Evolutionary conservation across 2,888 invertebrate species (phyloP).

Genomic region (Autographa gamma): DNA sequence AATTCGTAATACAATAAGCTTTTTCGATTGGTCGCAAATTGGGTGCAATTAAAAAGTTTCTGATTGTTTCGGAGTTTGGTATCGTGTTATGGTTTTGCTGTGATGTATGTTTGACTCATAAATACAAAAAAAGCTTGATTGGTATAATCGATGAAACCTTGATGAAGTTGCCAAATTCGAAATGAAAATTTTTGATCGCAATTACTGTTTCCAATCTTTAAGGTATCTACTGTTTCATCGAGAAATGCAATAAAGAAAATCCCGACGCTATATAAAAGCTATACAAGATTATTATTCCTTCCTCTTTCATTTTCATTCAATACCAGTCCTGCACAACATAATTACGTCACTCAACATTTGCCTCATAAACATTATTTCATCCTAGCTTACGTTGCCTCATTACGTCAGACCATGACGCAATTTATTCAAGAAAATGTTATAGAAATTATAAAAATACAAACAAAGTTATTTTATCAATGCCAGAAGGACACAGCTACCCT

Average conservation of each 20-base stretch:
- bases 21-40: constrained; percentile 82
- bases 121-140: background rate
- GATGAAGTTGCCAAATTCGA: background rate
- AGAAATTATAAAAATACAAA: constrained; percentile 19
- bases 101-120: constrained; percentile 16
- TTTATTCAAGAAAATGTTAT: constrained; percentile 16
- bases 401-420: constrained; percentile 38
- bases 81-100: constrained; percentile 47
- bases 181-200: background rate
- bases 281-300: background rate
- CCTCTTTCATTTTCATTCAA: background rate
- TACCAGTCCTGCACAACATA: background rate
- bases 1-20: constrained; percentile 82
- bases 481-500: constrained; percentile 45
- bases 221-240: background rate
- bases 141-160: background rate
- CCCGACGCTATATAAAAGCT: background rate
- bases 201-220: background rate
- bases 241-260: background rate
- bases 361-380: constrained; percentile 17
- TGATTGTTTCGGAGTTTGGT: constrained; percentile 55
- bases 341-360: constrained; percentile 9
- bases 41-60: constrained; percentile 86
- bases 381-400: constrained; percentile 19
- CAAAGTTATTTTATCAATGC: constrained; percentile 47